Percentiles rank a stretch among this genome's conserved stretches.
Conservation (phyloP, 2,888 invertebrate species). For the Agrotis exclamationis region DNA sequence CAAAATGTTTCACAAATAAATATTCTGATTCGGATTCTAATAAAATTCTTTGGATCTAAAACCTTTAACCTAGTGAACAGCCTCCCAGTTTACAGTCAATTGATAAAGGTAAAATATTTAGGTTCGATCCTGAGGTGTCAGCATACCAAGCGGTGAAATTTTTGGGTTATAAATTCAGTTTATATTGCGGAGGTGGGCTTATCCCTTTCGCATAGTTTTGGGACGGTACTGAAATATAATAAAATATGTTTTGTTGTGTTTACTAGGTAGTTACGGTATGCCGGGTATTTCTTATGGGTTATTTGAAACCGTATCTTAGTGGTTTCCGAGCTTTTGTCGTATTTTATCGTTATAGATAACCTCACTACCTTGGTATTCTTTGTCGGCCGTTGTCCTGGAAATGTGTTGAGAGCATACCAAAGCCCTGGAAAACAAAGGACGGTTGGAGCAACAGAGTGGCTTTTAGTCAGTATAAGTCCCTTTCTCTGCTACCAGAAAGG, state of each 20-base stretch:
- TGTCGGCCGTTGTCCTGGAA: too few species aligned
- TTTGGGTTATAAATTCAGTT: constrained; percentile 30
- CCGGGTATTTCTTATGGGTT: neutral
- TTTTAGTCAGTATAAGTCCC: too few species aligned
- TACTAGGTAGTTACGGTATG: neutral
- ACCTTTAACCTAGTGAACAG: constrained; percentile 18
- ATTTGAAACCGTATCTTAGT: constrained; percentile 1
- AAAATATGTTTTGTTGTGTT: constrained; percentile 9
- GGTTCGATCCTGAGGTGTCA: constrained; percentile 11
- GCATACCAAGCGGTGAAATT: constrained; percentile 15
- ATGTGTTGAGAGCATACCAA: too few species aligned
- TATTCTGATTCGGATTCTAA: neutral
- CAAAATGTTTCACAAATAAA: too few species aligned
- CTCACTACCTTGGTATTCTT: neutral
- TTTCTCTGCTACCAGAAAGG: too few species aligned
- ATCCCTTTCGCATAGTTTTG: constrained; percentile 17
- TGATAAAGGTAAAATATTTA: constrained; percentile 47
- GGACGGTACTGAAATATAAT: constrained; percentile 8
- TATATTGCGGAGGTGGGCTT: constrained; percentile 2
- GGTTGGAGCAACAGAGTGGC: too few species aligned
- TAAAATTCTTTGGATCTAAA: constrained; percentile 34
- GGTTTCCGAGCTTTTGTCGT: neutral
- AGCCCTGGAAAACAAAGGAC: too few species aligned
- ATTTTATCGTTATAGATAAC: neutral
- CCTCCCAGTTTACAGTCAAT: constrained; percentile 9